These are phyloP conservation scores for Metallyticus violacea DNA, from an alignment of 2,888 invertebrate genomes.

Conservation along the genomic window DNA sequence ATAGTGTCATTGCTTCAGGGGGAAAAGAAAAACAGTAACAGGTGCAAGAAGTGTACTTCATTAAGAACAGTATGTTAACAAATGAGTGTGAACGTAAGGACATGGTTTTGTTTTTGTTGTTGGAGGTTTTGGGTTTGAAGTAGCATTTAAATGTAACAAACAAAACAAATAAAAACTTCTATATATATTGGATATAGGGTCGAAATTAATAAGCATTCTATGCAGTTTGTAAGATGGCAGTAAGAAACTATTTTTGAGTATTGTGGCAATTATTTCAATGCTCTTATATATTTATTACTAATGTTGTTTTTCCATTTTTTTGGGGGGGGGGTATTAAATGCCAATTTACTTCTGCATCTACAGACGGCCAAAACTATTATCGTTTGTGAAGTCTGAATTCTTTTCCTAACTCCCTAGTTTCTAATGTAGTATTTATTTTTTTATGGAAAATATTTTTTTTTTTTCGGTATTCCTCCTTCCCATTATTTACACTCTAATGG, in stretches of 20 bases:
- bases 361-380: background rate
- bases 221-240: background rate
- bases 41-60: background rate
- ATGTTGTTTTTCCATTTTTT: background rate
- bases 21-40: background rate
- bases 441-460: background rate
- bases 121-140: background rate
- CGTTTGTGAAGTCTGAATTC: background rate
- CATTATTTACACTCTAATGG: background rate
- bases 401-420: background rate
- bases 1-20: background rate
- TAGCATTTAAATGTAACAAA: conserved; percentile 5
- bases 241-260: background rate
- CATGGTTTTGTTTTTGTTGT: background rate
- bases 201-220: background rate
- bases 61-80: background rate
- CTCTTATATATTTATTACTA: background rate
- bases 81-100: background rate
- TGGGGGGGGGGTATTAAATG: background rate
- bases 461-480: background rate
- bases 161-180: background rate
- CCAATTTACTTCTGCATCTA: background rate
- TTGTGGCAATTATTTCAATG: background rate
- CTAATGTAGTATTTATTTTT: conserved; percentile 8
- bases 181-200: background rate